Conservation (phyloP, 2,888 invertebrate genomes). For the Octonoba sinensis region DNA sequence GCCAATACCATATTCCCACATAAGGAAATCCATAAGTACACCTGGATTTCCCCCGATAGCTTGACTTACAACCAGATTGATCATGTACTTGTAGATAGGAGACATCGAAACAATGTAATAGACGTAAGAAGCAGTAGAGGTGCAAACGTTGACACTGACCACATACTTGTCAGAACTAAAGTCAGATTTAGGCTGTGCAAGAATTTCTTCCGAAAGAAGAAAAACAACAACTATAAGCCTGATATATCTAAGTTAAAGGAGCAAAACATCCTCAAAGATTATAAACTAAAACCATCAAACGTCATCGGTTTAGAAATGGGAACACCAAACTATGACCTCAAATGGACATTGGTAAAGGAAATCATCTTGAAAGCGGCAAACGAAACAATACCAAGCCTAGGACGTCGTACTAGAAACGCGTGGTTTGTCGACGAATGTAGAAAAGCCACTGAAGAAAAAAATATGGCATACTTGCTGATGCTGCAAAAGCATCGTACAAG, state of each 20-base stretch:
- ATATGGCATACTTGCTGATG: conserved; percentile 5
- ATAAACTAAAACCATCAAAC: too few relatives aligned
- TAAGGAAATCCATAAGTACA: too few relatives aligned
- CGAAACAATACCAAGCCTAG: not conserved
- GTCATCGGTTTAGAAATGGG: too few relatives aligned
- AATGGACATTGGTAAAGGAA: not conserved
- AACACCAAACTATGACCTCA: conserved; percentile 9
- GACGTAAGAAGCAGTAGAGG: conserved; percentile 18
- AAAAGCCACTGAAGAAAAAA: conserved; percentile 14
- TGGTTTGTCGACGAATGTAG: conserved; percentile 1
- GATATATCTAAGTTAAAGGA: too few relatives aligned
- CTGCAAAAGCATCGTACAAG: too few relatives aligned
- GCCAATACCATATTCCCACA: conserved; percentile 16
- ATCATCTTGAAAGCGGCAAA: conserved; percentile 9
- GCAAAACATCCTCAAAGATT: too few relatives aligned
- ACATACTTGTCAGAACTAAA: not conserved
- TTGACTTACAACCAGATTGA: conserved; percentile 14
- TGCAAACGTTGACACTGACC: conserved; percentile 15
- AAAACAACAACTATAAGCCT: too few relatives aligned
- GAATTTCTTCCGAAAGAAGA: too few relatives aligned
- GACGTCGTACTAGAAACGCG: too few relatives aligned
- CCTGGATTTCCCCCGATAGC: not conserved
- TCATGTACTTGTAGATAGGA: conserved; percentile 13
- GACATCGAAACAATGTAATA: conserved; percentile 1
- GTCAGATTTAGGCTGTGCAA: not conserved